A percentile compares a stretch with the other conserved stretches of the same genome.
These are phyloP conservation scores for Drosophila nebulosa DNA, from an alignment of 1,140 invertebrate genomes.

Conservation along the genomic window DNA sequence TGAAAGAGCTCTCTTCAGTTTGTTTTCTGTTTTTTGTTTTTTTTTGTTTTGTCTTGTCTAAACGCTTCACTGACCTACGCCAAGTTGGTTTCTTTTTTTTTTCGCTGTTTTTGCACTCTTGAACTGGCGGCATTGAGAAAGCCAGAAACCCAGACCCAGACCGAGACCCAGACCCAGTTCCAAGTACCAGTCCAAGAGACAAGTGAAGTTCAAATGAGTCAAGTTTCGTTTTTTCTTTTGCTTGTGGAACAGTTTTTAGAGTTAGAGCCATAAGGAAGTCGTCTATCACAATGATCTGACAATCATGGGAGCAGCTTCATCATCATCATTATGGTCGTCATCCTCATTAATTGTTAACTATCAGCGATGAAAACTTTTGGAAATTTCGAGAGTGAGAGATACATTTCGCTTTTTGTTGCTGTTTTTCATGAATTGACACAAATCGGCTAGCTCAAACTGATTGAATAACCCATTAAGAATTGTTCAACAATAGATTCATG, in stretches of 20 bases:
- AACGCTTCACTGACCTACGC: slow-evolving; percentile 74
- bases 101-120: slow-evolving; percentile 50
- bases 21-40: too few relatives aligned
- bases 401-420: neutral
- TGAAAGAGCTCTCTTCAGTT: slow-evolving; percentile 18
- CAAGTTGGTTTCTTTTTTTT: slow-evolving; percentile 32
- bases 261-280: slow-evolving; percentile 7
- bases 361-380: slow-evolving; percentile 48
- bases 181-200: neutral
- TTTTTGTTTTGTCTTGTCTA: slow-evolving; percentile 8
- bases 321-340: slow-evolving; percentile 17
- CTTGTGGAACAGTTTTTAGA: neutral
- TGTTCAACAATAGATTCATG: neutral
- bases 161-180: neutral
- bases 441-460: neutral
- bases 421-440: neutral
- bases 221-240: slow-evolving; percentile 52
- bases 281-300: neutral
- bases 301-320: slow-evolving; percentile 23
- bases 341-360: slow-evolving; percentile 27
- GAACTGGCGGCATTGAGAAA: slow-evolving; percentile 28
- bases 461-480: neutral
- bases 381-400: slow-evolving; percentile 26
- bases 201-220: slow-evolving; percentile 52
- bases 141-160: neutral